A percentile compares a stretch with the other conserved stretches of the same genome.
Evolutionary conservation across 2,797 vertebrate genomes (phyloP).

Genomic region (Denticeps clupeoides): DNA sequence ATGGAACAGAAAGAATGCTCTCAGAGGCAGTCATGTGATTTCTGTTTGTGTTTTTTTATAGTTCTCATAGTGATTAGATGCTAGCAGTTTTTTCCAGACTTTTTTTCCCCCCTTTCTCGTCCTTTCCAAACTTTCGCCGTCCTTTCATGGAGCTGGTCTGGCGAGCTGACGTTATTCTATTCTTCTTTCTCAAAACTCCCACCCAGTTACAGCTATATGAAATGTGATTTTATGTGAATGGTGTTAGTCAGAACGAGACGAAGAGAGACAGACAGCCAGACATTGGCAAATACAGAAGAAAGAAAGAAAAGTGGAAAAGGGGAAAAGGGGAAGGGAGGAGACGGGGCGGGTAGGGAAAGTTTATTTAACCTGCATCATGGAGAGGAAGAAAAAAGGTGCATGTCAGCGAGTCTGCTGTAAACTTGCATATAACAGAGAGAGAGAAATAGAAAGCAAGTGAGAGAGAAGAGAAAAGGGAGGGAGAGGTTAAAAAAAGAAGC

Average conservation of each 20-base stretch:
- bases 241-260: conserved; percentile 14
- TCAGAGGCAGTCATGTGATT: conserved; percentile 44
- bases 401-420: conserved; percentile 32
- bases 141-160: conserved; percentile 21
- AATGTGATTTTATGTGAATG: no score
- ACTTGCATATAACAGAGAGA: conserved; percentile 11
- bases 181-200: no score
- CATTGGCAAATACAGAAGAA: no score
- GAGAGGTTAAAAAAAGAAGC: conserved; percentile 2
- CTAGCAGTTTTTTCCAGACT: conserved; percentile 45
- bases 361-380: conserved; percentile 35
- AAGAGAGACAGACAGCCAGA: not conserved
- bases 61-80: conserved; percentile 40
- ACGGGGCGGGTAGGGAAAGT: conserved; percentile 27
- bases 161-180: conserved; percentile 41
- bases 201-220: no score
- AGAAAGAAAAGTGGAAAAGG: not conserved
- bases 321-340: conserved; percentile 16
- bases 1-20: conserved; percentile 43
- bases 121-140: conserved; percentile 19
- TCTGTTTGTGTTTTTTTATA: conserved; percentile 17
- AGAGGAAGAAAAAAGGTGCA: conserved; percentile 38
- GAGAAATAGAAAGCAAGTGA: conserved; percentile 8
- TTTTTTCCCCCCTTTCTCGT: conserved; percentile 16
- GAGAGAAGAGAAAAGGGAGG: not conserved